phyloP scores from a whole-genome alignment of 2,888 invertebrate genomes.

The Stenodema calcarata region DNA sequence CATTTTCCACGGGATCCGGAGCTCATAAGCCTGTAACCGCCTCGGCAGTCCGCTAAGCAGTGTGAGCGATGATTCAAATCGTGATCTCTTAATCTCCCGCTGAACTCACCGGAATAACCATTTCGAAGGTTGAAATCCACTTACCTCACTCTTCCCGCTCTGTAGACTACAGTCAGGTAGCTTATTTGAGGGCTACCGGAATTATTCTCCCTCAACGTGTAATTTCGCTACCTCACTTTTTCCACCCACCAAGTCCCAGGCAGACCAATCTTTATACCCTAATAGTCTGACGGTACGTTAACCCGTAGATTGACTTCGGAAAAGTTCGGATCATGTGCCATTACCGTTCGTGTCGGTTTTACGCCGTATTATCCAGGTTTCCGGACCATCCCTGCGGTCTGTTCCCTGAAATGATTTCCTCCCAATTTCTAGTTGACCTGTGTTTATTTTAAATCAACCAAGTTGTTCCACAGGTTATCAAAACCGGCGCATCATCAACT shows the following conservation, averaged over 20 bases:
- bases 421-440: background rate
- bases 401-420: background rate
- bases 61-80: slow-evolving; percentile 14
- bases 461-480: background rate
- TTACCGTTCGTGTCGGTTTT: background rate
- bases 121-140: slow-evolving; percentile 3
- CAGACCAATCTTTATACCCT: background rate
- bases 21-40: background rate
- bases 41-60: background rate
- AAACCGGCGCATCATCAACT: background rate
- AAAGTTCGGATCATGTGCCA: background rate
- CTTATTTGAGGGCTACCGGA: slow-evolving; percentile 28
- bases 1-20: background rate
- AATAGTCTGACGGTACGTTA: background rate
- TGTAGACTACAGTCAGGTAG: background rate
- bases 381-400: background rate
- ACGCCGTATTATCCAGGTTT: background rate
- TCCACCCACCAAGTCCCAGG: background rate
- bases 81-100: slow-evolving; percentile 33
- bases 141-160: background rate
- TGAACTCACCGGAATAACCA: background rate
- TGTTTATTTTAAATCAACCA: background rate
- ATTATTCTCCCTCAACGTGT: slow-evolving; percentile 28
- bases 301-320: background rate
- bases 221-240: slow-evolving; percentile 29